Base-by-base conservation (phyloP, 2,888 invertebrate species). In the Nemotelus nigrinus region DNA sequence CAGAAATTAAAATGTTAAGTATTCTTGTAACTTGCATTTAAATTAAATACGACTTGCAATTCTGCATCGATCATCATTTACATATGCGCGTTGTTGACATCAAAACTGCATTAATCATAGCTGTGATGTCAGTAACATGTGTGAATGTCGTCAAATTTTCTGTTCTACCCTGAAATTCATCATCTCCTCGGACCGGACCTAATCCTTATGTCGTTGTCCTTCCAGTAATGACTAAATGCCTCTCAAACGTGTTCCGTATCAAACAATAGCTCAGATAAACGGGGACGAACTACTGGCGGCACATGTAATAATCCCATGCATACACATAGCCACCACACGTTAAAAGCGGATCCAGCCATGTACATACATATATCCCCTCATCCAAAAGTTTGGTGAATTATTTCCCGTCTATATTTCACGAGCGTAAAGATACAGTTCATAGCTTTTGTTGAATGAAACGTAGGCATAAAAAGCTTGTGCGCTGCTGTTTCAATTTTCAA, bases 71-170 rank as follows among this genome's bases (percentile, higher is more conserved):
- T 58, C 58, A 58, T 39, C 58, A 58, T 39, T 39, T 39, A 25
- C 5, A 58, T 10, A 58, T 58, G 58, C n/a, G 71, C 70, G 71
- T 1, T 25, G 25, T 41, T 65, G n/a, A 41, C 77, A 71, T 68
- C 60, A 68, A 79, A 79, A 75, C 53, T 53, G 63, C 77, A 79
- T 79, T 79, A 79, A 79, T 79, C 79, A 79, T 70, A 48, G 43
- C 79, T 50, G 75, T 64, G 60, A 63, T 50, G 53, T 64, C 48
- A 50, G 75, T 70, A 79, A 77, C 79, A 77, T 77, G 70, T 79
- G 79, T 79, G 79, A 77, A 67, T 79, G 79, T 79, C 79, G 77
- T 77, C 77, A 79, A 79, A 79, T 79, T 79, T 77, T 79, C 77
- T 77, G 75, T 55, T 76, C 48, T 55, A 64, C 75, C n/a, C 64